These are phyloP conservation scores for Lepidochrysops patricia DNA, from an alignment of 2,888 invertebrate genomes.

Conservation along the genomic window DNA sequence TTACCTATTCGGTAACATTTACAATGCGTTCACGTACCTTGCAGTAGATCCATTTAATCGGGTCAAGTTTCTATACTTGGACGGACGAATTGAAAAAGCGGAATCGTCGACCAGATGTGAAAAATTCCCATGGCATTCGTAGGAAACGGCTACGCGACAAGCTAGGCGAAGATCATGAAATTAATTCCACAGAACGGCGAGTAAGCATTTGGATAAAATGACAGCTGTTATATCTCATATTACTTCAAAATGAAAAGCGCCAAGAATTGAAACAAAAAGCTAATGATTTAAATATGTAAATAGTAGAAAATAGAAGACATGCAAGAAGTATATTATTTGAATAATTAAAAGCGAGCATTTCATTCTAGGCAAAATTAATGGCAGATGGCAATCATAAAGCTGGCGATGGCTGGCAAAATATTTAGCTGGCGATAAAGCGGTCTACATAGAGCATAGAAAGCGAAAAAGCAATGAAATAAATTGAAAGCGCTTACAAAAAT, in stretches of 20 bases:
- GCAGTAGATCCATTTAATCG: slow-evolving; percentile 23
- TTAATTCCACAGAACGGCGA: neutral
- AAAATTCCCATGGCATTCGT: neutral
- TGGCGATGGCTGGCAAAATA: neutral
- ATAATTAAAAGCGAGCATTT: too few relatives aligned
- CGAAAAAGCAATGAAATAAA: neutral
- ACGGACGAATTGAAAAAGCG: neutral
- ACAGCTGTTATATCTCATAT: too few relatives aligned
- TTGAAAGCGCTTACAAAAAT: neutral
- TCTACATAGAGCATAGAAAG: neutral
- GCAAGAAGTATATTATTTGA: too few relatives aligned
- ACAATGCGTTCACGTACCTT: slow-evolving; percentile 54
- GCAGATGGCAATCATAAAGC: too few relatives aligned
- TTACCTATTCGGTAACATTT: slow-evolving; percentile 69
- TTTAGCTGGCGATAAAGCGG: neutral
- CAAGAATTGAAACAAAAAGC: too few relatives aligned
- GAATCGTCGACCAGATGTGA: neutral
- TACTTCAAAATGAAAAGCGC: too few relatives aligned
- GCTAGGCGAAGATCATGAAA: neutral
- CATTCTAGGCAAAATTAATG: too few relatives aligned
- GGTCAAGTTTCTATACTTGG: slow-evolving; percentile 1
- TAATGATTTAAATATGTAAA: too few relatives aligned
- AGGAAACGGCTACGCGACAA: neutral
- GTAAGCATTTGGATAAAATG: too few relatives aligned
- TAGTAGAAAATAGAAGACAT: too few relatives aligned